phyloP scores from a whole-genome alignment of 1,140 invertebrate species.

The Drosophila seguyi region DNA sequence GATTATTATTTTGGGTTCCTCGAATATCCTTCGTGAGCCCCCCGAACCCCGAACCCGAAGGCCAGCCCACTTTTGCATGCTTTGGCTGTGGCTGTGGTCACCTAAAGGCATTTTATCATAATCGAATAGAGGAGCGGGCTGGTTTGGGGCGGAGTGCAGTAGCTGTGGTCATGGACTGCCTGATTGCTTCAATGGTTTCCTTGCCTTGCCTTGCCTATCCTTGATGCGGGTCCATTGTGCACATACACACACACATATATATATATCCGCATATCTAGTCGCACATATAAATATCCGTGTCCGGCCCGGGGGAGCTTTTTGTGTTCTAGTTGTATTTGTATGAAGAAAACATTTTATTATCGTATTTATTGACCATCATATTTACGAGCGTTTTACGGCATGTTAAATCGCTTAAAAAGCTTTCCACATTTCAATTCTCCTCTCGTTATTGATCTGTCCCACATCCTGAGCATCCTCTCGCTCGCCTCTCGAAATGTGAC shows the following conservation, averaged over 20 bases:
- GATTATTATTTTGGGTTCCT: conserved; percentile 77
- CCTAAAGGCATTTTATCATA: conserved; percentile 78
- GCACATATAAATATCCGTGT: conserved; percentile 34
- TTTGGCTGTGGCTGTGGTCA: conserved; percentile 55
- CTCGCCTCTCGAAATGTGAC: no score
- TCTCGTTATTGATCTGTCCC: conserved; percentile 50
- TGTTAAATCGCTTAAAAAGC: conserved; percentile 68
- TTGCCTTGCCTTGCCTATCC: conserved; percentile 33
- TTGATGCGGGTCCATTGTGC: conserved; percentile 75
- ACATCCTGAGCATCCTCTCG: conserved; percentile 5
- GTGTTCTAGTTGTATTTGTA: conserved; percentile 57
- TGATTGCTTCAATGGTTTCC: conserved; percentile 66
- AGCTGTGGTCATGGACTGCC: conserved; percentile 58
- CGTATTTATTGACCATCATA: conserved; percentile 77
- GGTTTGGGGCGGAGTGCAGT: conserved; percentile 30
- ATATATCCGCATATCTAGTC: conserved; percentile 23
- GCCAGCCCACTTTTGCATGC: conserved; percentile 40
- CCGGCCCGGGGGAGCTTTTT: conserved; percentile 55
- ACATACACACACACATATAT: conserved; percentile 12
- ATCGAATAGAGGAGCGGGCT: conserved; percentile 54
- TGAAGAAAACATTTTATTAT: conserved; percentile 69
- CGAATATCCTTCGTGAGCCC: conserved; percentile 26
- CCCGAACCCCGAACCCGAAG: background rate
- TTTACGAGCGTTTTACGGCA: conserved; percentile 66
- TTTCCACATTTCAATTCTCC: conserved; percentile 44